Evolutionary conservation across 2,113 vertebrate genomes (phyloP).

Genomic region (Elgaria multicarinata): DNA sequence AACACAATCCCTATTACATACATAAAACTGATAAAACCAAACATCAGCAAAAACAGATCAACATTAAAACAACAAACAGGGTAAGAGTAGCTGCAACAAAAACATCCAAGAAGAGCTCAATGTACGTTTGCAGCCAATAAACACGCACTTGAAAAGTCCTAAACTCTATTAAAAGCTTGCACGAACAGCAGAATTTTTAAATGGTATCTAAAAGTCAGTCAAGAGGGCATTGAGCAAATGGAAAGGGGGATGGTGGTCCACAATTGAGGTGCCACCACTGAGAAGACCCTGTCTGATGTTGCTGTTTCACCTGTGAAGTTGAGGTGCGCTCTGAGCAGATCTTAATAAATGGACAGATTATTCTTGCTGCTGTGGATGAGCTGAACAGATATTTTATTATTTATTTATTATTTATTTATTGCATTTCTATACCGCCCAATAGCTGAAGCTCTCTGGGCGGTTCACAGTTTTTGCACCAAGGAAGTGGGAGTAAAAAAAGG

Average conservation of each 20-base stretch:
- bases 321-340: too few relatives aligned
- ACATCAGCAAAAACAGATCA: neutral
- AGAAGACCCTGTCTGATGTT: neutral
- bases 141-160: neutral
- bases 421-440: too few relatives aligned
- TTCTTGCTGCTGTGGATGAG: neutral
- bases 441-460: too few relatives aligned
- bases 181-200: neutral
- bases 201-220: neutral
- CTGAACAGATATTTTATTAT: too few relatives aligned
- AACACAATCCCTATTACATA: neutral
- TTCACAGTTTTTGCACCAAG: too few relatives aligned
- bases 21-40: neutral
- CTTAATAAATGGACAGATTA: too few relatives aligned
- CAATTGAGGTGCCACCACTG: neutral
- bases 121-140: too few relatives aligned
- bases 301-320: too few relatives aligned
- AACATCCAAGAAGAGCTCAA: neutral
- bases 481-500: too few relatives aligned
- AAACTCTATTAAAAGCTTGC: neutral
- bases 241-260: neutral
- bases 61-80: neutral
- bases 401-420: too few relatives aligned
- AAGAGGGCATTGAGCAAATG: neutral
- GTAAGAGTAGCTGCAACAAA: neutral